Evolutionary conservation across 1,140 invertebrate species (phyloP), one percentile per base, ranked within the genome.

Genomic region (Rhopalosiphum maidis): DNA sequence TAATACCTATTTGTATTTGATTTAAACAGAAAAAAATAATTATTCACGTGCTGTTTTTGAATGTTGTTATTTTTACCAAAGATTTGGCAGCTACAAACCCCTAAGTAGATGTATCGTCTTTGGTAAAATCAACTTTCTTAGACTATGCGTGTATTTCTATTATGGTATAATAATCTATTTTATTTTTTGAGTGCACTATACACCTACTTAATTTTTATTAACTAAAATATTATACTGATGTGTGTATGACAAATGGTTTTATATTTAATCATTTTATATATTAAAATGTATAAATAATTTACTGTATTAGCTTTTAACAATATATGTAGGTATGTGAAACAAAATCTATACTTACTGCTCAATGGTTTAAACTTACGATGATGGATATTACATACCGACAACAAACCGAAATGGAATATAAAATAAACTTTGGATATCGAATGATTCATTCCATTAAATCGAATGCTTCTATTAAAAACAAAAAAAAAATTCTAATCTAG

Each of bases 91-190:
- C 91, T 93, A 41, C 37, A 1, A 86, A 41, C 82, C 91, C 91
- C 91, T 55, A 93, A 51, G 37, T 51, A 93, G 91, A 93, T 30
- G 30, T 3, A 85, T 54, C 91, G 35, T 8, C 51, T 93, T 54
- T 93, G 91, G 55, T 55, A 18, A 93, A 85, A 93, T 55, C 54
- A 93, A 90, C 37, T 0, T 82, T 86, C 48, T 15, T 93, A 54
- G 8, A 77, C 15, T n/a, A 77, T 15, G 23, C 6, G 89, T 48
- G 60, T 30, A 55, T 25, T 48, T 18, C 30, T 77, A n/a, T 68
- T 18, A n/a, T 77, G n/a, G n/a, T 68, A 68, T 25, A 9, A 30
- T 77, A 77, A n/a, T 77, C 15, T 77, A n/a, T 77, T 77, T 77
- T 0, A n/a, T n/a, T 77, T 77, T 0, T 77, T n/a, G 60, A 68